Evolutionary conservation across 2,888 invertebrate genomes (phyloP).

Genomic region (Phorcus lineatus): DNA sequence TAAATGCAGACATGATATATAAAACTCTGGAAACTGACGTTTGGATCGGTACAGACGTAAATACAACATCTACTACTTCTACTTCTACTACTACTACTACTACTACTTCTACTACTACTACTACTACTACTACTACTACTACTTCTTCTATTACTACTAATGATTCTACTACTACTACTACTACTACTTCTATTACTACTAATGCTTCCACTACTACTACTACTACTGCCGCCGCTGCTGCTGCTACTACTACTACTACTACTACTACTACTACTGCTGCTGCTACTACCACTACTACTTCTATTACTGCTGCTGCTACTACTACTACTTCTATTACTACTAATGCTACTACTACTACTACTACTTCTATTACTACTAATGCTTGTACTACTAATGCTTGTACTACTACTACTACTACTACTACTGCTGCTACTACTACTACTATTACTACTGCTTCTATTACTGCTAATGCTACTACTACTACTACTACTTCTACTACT

Average conservation of each 20-base stretch:
- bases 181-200: too few relatives aligned
- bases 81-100: too few relatives aligned
- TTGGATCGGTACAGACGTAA: too few relatives aligned
- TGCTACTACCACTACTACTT: not conserved
- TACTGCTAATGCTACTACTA: not conserved
- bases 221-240: not conserved
- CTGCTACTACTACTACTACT: conserved; percentile 10
- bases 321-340: not conserved
- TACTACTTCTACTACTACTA: too few relatives aligned
- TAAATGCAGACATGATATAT: too few relatives aligned
- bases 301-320: not conserved
- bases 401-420: not conserved
- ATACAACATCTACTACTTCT: too few relatives aligned
- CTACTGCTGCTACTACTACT: not conserved
- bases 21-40: too few relatives aligned
- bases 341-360: not conserved
- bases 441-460: not conserved
- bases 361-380: too few relatives aligned
- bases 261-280: conserved; percentile 6
- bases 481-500: not conserved
- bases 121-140: too few relatives aligned
- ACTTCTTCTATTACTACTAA: too few relatives aligned
- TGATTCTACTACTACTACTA: too few relatives aligned
- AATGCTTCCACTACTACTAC: not conserved
- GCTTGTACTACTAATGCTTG: not conserved